Evolutionary conservation across 2,113 vertebrate species (phyloP).

Genomic region (Boleophthalmus pectinirostris): DNA sequence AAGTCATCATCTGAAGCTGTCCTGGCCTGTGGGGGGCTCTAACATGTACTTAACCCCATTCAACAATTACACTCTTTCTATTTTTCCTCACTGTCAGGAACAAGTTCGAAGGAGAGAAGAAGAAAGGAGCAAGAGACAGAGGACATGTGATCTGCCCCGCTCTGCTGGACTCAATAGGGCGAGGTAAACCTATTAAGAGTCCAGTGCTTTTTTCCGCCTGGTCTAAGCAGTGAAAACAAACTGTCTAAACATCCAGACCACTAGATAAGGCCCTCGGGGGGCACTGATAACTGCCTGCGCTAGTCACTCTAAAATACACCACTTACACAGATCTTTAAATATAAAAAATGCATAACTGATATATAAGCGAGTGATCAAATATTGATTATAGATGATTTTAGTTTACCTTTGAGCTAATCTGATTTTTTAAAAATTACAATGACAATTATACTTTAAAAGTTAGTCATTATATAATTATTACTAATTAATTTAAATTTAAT

Average conservation of each 20-base stretch:
- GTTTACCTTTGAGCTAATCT: background rate
- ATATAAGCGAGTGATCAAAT: background rate
- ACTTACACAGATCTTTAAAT: background rate
- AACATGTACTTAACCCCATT: conserved; percentile 99
- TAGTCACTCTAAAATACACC: conserved; percentile 12
- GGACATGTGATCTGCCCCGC: conserved; percentile 88
- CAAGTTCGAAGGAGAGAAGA: conserved; percentile 67
- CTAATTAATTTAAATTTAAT: no score
- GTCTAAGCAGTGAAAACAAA: conserved; percentile 92
- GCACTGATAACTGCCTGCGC: conserved; percentile 3
- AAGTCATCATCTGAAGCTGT: conserved; percentile 99
- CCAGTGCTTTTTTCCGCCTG: conserved; percentile 72
- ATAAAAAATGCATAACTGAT: conserved; percentile 1
- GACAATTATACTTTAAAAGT: no score
- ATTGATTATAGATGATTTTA: background rate
- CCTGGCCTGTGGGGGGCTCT: conserved; percentile 93
- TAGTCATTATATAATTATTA: no score
- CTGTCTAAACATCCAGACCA: conserved; percentile 93
- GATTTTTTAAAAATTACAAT: no score
- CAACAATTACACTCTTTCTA: conserved; percentile 91
- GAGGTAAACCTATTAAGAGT: conserved; percentile 95
- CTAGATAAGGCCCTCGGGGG: conserved; percentile 87
- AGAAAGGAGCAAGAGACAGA: conserved; percentile 55
- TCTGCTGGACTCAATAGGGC: conserved; percentile 87
- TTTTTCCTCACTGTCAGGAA: conserved; percentile 85